Conservation (phyloP, 2,797 vertebrate species). For the Cephalopachus bancanus region DNA sequence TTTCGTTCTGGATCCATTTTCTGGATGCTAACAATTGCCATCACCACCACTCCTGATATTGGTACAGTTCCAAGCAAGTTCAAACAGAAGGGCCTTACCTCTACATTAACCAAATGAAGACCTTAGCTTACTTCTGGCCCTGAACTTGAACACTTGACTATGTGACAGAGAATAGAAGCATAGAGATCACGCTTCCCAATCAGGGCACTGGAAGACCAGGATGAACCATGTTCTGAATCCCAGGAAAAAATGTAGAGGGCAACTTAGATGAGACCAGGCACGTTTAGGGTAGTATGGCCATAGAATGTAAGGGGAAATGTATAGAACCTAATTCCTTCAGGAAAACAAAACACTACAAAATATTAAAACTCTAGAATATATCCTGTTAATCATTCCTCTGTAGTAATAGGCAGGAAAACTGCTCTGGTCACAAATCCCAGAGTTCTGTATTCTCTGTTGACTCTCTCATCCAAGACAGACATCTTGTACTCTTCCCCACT, state of each 20-base stretch:
- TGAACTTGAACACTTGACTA: neutral
- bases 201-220: neutral
- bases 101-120: slow-evolving; percentile 35
- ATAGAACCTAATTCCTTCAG: slow-evolving; percentile 39
- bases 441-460: slow-evolving; percentile 31
- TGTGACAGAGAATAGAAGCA: neutral
- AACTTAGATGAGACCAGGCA: neutral
- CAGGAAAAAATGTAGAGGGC: neutral
- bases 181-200: neutral
- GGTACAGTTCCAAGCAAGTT: slow-evolving; percentile 13
- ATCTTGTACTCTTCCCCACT: slow-evolving; percentile 28
- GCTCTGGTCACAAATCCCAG: slow-evolving; percentile 49
- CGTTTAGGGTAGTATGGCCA: too few relatives aligned
- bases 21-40: slow-evolving; percentile 39
- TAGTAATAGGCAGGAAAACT: neutral
- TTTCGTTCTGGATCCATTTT: slow-evolving; percentile 67
- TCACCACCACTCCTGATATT: neutral
- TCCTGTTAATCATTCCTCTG: slow-evolving; percentile 3
- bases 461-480: slow-evolving; percentile 47
- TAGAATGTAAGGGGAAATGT: too few relatives aligned
- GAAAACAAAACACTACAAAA: too few relatives aligned
- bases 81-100: slow-evolving; percentile 34
- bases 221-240: neutral
- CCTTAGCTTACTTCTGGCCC: neutral
- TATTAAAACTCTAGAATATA: too few relatives aligned